Base-by-base conservation (phyloP, 2,113 vertebrate species). In the Xyliphius kryptos region DNA sequence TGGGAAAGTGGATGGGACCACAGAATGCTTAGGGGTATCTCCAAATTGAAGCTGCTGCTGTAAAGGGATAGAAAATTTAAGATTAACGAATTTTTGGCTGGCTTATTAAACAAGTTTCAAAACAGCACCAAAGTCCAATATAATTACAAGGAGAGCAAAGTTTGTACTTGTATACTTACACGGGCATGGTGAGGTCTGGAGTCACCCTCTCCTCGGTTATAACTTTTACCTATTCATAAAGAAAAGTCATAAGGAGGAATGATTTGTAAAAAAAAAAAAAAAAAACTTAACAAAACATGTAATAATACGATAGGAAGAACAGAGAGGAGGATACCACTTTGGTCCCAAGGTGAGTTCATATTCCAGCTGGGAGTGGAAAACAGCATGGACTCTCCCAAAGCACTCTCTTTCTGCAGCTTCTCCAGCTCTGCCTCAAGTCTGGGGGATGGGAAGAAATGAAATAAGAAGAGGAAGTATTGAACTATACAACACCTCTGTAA, bases 291-390 rank as follows among this genome's bases (percentile, higher is more conserved):
- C 40, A 41, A 41, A 41, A 32, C 26, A 32, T 32, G 2, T 32
- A 32, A 9, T 44, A 46, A 13, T 6, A 10, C 5, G 6, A 36
- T 21, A 55, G 54, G 44, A 22, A 7, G 47, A 67, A 55, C 19
- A 54, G 56, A 67, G 13, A 6, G 22, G 32, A 36, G 20, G 22
- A 40, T 83, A 86, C 85, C 82, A 59, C 48, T 83, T 37, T 81
- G 71, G 51, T 87, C 85, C 80, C 83, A 76, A 14, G 84, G 80
- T 4, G 81, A 81, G 55, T 75, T 46, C 56, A 76, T 60, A 50
- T 66, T 89, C 86, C 88, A 89, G 73, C 84, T 78, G 21, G 87
- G 86, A 58, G 85, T 85, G 57, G 83, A 83, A 73, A 85, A 88
- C 54, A 80, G 61, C 56, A 78, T 56, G 1, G 73, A 76, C 9